These are phyloP conservation scores for Polyploca ridens DNA, from an alignment of 2,888 invertebrate genomes.

Conservation along the genomic window DNA sequence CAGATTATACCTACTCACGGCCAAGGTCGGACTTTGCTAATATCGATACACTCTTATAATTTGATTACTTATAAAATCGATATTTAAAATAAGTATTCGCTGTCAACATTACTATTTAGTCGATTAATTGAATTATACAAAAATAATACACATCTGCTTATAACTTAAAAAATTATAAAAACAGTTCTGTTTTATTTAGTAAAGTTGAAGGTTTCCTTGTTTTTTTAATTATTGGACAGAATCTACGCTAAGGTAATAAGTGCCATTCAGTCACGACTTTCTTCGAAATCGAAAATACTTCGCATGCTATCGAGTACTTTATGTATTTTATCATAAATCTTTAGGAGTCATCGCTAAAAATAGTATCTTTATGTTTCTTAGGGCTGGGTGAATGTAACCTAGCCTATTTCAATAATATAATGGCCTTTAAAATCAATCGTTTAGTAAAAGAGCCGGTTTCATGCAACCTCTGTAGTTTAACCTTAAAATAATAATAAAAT, in stretches of 20 bases:
- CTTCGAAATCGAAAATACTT: neutral
- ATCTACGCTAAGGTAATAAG: neutral
- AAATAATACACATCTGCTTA: no score
- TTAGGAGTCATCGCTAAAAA: neutral
- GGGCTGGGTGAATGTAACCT: constrained; percentile 4
- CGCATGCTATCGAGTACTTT: constrained; percentile 4
- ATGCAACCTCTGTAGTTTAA: neutral
- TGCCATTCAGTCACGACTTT: constrained; percentile 1
- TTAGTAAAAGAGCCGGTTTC: neutral
- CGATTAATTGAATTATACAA: no score
- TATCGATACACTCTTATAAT: neutral
- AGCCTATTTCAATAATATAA: neutral
- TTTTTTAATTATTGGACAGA: no score
- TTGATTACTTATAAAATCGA: neutral
- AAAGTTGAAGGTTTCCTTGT: no score
- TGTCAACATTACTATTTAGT: no score
- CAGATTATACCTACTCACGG: neutral
- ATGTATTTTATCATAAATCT: neutral
- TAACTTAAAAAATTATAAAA: no score
- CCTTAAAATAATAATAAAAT: neutral
- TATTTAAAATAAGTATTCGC: no score
- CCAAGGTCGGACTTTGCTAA: neutral
- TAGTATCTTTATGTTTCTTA: neutral
- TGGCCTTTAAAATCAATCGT: neutral
- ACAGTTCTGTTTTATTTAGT: no score